Base-by-base conservation (phyloP, 23 tunicate genomes). In the Trididemnum clinides region DNA sequence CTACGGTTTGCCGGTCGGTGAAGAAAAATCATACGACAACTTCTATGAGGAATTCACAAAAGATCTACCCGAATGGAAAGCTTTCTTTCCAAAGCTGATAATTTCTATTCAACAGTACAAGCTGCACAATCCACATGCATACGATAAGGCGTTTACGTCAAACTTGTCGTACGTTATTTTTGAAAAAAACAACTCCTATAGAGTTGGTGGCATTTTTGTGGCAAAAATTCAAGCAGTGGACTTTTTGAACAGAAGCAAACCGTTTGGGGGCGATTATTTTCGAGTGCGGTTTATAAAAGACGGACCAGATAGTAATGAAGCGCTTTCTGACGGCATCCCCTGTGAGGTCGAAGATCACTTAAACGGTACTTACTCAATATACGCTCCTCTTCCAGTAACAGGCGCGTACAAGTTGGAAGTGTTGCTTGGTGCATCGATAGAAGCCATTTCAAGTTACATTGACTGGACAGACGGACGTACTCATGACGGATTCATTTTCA, bases 311-410 rank as follows among this genome's bases (percentile, higher is more conserved):
- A 44, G 15, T 7, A 44, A 44, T 44, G 10, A 7, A 44, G 12
- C 54, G 15, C n/a, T 78, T 2, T 2, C 5, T 1, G 85, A 81
- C 27, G 85, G 85, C 3, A 64, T 81, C 64, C 74, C 85, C 22
- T 63, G 74, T 28, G 51, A 2, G 3, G 51, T 81, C 4, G 31
- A 20, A 7, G 85, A 81, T 26, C 32, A 81, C 30, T n/a, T 34
- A 7, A 33, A 81, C 32, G 85, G 85, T 63, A 62, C 73, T 6
- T 81, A 81, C 33, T 34, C 74, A 23, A 7, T 81, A 4, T n/a
- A 51, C 34, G 85, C 63, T 3, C 74, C 74, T 22, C 64, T 81
- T 20, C 75, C 34, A 4, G 57, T 81, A 5, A 29, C 51, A 15
- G 85, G 85, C 2, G 6, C 3, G 1, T 35, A 5, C n/a, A 81